A percentile compares a stretch with the other conserved stretches of the same genome.
These are phyloP conservation scores for Rhogogaster chlorosoma DNA, from an alignment of 2,888 invertebrate species.

Conservation along the genomic window DNA sequence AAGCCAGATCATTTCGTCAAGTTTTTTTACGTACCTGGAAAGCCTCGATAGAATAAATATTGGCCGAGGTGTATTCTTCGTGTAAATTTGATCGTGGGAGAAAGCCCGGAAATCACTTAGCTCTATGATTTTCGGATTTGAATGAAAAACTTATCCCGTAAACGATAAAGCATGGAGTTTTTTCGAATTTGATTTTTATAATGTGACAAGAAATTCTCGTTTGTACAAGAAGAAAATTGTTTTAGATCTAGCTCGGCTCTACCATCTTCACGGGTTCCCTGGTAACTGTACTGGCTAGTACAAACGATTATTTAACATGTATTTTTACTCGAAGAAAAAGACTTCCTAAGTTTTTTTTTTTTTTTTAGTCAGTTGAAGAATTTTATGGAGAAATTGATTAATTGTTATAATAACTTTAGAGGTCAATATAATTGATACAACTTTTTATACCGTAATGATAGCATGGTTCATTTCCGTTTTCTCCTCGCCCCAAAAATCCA, in stretches of 20 bases:
- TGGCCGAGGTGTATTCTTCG: constrained; percentile 26
- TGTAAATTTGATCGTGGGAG: not conserved
- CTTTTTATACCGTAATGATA: not conserved
- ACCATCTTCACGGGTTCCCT: constrained; percentile 69
- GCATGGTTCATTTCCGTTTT: not conserved
- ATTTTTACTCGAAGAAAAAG: constrained; percentile 26
- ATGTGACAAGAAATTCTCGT: not conserved
- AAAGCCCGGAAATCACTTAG: not conserved
- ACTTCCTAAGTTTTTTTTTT: not conserved
- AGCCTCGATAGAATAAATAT: constrained; percentile 29
- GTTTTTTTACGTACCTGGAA: constrained; percentile 38
- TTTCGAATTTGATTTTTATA: constrained; percentile 7
- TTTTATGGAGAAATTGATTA: not conserved
- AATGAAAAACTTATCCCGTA: not conserved
- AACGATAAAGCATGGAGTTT: constrained; percentile 12
- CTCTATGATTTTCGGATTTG: not conserved
- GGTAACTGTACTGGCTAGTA: constrained; percentile 59
- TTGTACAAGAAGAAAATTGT: constrained; percentile 52
- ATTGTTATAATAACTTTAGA: not conserved
- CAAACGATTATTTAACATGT: constrained; percentile 35
- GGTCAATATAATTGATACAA: not conserved
- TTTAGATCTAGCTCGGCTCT: constrained; percentile 64
- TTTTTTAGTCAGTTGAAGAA: constrained; percentile 20
- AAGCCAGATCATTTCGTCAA: not conserved
- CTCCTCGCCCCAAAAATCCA: not conserved